phyloP scores from a whole-genome alignment of 2,888 invertebrate genomes.

The Oscheius sp. region DNA sequence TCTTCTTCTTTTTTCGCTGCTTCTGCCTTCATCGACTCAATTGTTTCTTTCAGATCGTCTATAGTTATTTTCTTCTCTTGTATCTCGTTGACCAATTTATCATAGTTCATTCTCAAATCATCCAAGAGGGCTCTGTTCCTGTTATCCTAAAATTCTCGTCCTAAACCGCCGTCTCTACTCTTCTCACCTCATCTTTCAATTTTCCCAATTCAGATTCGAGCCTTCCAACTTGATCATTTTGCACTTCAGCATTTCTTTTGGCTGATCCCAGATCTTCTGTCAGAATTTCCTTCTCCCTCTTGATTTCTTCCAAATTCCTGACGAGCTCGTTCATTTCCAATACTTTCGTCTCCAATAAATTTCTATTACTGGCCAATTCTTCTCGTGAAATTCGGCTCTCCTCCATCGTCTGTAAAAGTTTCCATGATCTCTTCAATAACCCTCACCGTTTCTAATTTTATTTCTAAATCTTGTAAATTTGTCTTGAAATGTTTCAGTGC shows the following conservation, averaged over 20 bases:
- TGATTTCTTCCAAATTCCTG: slow-evolving; percentile 22
- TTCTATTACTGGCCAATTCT: slow-evolving; percentile 3
- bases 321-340: slow-evolving; percentile 30
- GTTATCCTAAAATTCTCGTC: slow-evolving; percentile 39
- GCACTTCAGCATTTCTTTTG: not conserved
- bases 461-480: slow-evolving; percentile 42
- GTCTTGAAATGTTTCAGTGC: slow-evolving; percentile 33
- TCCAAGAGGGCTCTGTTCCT: slow-evolving; percentile 40
- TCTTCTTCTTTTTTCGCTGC: slow-evolving; percentile 40
- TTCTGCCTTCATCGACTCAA: slow-evolving; percentile 39
- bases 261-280: slow-evolving; percentile 7
- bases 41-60: slow-evolving; percentile 46
- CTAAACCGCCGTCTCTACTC: no score
- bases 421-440: not conserved
- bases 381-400: slow-evolving; percentile 17
- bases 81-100: slow-evolving; percentile 47
- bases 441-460: slow-evolving; percentile 41
- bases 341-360: slow-evolving; percentile 31
- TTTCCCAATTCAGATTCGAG: slow-evolving; percentile 8
- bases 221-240: slow-evolving; percentile 13
- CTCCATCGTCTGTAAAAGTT: slow-evolving; percentile 27
- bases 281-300: slow-evolving; percentile 23
- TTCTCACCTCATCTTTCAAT: slow-evolving; percentile 19
- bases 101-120: slow-evolving; percentile 49
- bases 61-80: slow-evolving; percentile 47